Conservation (phyloP, 1,140 invertebrate genomes). For the Zaprionus tsacasi region DNA sequence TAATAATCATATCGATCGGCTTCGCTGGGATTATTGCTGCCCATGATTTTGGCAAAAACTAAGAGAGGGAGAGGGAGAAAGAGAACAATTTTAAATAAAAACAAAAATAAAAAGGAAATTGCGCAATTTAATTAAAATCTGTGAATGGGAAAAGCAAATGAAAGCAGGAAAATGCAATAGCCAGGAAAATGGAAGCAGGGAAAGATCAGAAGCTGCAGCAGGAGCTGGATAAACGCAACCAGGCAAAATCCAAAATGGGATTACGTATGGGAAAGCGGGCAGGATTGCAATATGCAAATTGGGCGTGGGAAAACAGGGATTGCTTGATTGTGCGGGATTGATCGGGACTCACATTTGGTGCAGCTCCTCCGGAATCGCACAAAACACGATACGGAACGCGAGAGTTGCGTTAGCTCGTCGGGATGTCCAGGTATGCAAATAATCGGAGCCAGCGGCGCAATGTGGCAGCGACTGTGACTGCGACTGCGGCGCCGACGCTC, state of each 20-base stretch:
- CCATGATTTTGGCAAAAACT: conserved; percentile 83
- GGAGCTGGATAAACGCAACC: conserved; percentile 8
- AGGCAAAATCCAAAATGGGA: not conserved
- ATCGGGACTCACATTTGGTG: conserved; percentile 60
- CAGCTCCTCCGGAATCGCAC: conserved; percentile 66
- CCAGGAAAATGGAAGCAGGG: not conserved
- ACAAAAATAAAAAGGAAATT: conserved; percentile 31
- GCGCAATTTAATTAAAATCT: conserved; percentile 67
- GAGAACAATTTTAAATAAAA: conserved; percentile 46
- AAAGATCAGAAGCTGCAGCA: not conserved
- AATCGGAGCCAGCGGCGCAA: conserved; percentile 63
- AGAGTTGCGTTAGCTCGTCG: conserved; percentile 57
- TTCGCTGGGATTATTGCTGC: conserved; percentile 81
- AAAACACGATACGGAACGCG: conserved; percentile 68
- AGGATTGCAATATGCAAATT: not conserved
- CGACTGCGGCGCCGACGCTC: conserved; percentile 71
- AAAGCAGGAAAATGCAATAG: conserved; percentile 54
- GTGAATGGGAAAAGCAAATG: conserved; percentile 33
- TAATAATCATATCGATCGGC: conserved; percentile 81
- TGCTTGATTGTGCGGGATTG: no score
- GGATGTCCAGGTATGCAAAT: conserved; percentile 67
- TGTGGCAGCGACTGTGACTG: conserved; percentile 66
- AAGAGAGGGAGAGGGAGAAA: conserved; percentile 8
- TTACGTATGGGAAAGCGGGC: not conserved
- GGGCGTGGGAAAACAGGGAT: not conserved